A percentile compares a stretch with the other conserved stretches of the same genome.
phyloP scores from a whole-genome alignment of 2,113 vertebrate genomes.

The Alligator sinensis region DNA sequence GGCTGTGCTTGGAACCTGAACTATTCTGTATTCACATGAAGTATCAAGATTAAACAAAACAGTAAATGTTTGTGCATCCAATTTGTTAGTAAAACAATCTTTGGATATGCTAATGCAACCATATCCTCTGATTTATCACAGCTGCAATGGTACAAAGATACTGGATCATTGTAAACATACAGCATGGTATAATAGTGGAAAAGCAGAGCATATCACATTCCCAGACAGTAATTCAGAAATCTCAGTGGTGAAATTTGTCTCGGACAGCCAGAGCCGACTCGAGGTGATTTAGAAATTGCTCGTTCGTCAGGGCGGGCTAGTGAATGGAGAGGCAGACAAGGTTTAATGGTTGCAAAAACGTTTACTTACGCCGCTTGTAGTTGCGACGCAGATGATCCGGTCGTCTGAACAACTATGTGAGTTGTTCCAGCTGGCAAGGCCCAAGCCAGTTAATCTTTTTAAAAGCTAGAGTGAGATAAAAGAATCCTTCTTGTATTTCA shows the following conservation, averaged over 20 bases:
- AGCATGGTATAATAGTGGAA: neutral
- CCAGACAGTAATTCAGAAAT: neutral
- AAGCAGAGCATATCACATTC: neutral
- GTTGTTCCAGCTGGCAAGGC: too few relatives aligned
- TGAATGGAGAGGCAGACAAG: too few relatives aligned
- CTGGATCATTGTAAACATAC: neutral
- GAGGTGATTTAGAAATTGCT: too few relatives aligned
- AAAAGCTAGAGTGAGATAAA: too few relatives aligned
- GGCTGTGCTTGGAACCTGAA: conserved; percentile 5
- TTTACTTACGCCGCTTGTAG: too few relatives aligned
- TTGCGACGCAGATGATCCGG: too few relatives aligned
- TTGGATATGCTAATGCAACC: neutral
- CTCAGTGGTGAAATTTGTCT: neutral
- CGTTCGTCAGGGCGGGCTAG: too few relatives aligned
- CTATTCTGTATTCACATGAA: neutral
- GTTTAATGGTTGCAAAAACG: too few relatives aligned
- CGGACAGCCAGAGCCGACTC: too few relatives aligned
- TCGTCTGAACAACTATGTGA: too few relatives aligned
- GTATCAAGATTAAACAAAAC: neutral
- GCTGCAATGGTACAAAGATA: neutral
- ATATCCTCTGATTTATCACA: neutral
- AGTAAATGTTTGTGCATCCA: neutral
- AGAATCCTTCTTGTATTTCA: too few relatives aligned
- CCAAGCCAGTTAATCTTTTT: too few relatives aligned
- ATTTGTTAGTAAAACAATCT: neutral